A percentile compares a stretch with the other conserved stretches of the same genome.
Conservation (phyloP, 1,140 invertebrate genomes). For the Hycleus phaleratus region DNA sequence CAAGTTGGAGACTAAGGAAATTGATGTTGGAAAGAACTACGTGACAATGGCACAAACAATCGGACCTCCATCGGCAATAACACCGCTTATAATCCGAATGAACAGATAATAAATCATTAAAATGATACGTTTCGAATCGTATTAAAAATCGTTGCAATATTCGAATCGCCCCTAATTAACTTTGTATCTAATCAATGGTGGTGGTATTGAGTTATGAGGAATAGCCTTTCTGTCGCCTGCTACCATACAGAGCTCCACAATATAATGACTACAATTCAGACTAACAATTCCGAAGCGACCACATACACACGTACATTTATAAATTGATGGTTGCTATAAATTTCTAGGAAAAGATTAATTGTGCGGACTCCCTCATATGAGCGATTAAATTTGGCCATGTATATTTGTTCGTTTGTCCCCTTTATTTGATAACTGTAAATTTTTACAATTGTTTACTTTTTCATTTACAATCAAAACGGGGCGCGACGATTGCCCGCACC, state of each 20-base stretch:
- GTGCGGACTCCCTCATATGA: conserved; percentile 18
- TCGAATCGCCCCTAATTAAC: too few species aligned
- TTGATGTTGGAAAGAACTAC: too few species aligned
- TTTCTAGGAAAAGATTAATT: conserved; percentile 19
- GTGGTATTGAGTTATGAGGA: conserved; percentile 4
- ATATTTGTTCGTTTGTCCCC: conserved; percentile 1
- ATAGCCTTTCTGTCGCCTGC: background rate
- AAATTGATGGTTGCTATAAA: conserved; percentile 20
- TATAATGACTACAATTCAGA: conserved; percentile 19
- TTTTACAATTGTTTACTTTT: conserved; percentile 24
- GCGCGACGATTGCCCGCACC: too few species aligned
- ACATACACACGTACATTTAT: background rate
- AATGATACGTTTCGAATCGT: too few species aligned
- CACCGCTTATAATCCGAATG: too few species aligned
- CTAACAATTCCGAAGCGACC: conserved; percentile 16
- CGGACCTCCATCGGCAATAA: too few species aligned
- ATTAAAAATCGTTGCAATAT: too few species aligned
- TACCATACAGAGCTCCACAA: background rate
- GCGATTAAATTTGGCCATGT: conserved; percentile 19
- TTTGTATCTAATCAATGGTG: background rate
- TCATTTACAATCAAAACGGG: conserved; percentile 18
- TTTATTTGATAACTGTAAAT: background rate
- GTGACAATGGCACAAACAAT: too few species aligned
- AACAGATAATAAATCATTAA: too few species aligned
- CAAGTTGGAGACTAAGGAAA: too few species aligned